A percentile compares a stretch with the other conserved stretches of the same genome.
Evolutionary conservation across 2,113 vertebrate genomes (phyloP).

Genomic region (Fregata magnificens): DNA sequence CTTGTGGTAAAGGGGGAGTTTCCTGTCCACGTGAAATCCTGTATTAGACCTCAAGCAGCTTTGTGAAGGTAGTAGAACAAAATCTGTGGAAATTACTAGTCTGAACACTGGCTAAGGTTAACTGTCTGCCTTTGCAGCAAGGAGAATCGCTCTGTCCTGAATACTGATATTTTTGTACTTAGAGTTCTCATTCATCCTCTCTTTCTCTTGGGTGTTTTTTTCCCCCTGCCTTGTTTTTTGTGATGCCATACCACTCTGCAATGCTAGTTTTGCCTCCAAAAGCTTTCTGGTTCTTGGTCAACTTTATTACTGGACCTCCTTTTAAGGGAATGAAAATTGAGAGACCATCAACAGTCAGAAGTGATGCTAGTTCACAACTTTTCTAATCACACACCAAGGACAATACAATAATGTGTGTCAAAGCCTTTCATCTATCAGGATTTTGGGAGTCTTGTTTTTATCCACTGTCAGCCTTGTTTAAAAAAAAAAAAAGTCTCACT

Average conservation of each 20-base stretch:
- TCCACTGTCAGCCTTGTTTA: not conserved
- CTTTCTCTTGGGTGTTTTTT: not conserved
- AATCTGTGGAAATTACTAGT: not conserved
- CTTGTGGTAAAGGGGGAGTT: conserved; percentile 3
- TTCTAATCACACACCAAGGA: not conserved
- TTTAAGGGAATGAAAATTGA: not conserved
- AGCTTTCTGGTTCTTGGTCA: not conserved
- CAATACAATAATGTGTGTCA: not conserved
- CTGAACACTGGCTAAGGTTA: not conserved
- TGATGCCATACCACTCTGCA: not conserved
- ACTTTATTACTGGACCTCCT: not conserved
- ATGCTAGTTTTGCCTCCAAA: not conserved
- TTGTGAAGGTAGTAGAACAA: not conserved
- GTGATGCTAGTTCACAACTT: not conserved
- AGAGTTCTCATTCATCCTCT: not conserved
- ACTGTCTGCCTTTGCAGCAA: not conserved
- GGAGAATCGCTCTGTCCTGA: not conserved
- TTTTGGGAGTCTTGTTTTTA: not conserved
- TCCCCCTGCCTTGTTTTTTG: fast-evolving
- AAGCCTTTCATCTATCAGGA: not conserved
- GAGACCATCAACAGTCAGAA: not conserved
- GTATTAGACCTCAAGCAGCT: not conserved
- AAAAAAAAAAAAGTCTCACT: not conserved
- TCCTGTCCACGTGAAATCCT: not conserved
- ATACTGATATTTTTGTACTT: not conserved